Percentiles rank a stretch among this genome's conserved stretches.
Conservation (phyloP, 2,888 invertebrate species). For the Melanotus villosus region DNA sequence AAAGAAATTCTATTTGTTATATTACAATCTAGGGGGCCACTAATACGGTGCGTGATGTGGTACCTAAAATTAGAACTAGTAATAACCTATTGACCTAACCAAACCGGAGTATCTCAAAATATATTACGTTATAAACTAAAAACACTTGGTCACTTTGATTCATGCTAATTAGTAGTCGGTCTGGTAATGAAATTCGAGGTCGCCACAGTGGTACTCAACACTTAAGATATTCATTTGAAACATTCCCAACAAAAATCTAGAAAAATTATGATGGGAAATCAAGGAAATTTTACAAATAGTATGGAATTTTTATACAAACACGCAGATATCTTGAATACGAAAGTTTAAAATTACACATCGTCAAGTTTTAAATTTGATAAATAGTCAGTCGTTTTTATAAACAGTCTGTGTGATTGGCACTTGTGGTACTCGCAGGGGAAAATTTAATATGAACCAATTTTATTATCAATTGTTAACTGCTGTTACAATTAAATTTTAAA, state of each 20-base stretch:
- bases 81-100: constrained; percentile 25
- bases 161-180: not conserved
- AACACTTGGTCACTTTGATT: not conserved
- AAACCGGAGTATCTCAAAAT: not conserved
- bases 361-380: too few relatives aligned
- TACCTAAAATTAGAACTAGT: constrained; percentile 28
- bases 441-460: too few relatives aligned
- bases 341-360: too few relatives aligned
- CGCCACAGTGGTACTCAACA: not conserved
- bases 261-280: not conserved
- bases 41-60: constrained; percentile 12
- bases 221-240: not conserved
- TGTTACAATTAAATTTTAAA: too few relatives aligned
- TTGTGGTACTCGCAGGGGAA: too few relatives aligned
- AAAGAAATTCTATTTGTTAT: not conserved
- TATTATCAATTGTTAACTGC: too few relatives aligned
- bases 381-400: too few relatives aligned
- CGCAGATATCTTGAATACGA: too few relatives aligned
- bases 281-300: too few relatives aligned
- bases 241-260: not conserved
- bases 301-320: too few relatives aligned
- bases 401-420: too few relatives aligned
- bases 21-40: not conserved
- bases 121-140: not conserved
- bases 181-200: not conserved